Conservation (phyloP, 2,888 invertebrate species). For the Platynereis dumerilii region DNA sequence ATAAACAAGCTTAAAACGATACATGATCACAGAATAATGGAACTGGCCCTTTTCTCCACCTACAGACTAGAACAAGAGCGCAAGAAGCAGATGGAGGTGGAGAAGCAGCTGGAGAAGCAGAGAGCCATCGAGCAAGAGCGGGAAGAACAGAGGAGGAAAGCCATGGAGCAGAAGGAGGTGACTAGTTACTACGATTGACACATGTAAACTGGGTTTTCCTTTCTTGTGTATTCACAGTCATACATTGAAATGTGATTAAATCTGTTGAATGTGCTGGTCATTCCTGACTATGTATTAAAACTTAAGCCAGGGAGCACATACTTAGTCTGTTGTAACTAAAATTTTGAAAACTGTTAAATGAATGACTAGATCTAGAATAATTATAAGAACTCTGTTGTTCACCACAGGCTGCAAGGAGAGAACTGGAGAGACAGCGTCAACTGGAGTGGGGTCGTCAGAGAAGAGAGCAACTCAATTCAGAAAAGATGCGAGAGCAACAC, state of each 20-base stretch:
- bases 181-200: constrained; percentile 8
- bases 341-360: no score
- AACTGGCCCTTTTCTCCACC: no score
- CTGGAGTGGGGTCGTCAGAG: constrained; percentile 95
- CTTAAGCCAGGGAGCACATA: no score
- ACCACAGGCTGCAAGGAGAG: constrained; percentile 69
- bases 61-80: constrained; percentile 72
- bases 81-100: constrained; percentile 86
- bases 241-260: no score
- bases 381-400: no score
- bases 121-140: constrained; percentile 60
- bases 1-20: no score
- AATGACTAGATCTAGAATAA: no score
- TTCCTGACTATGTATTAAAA: no score
- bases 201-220: not conserved
- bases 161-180: constrained; percentile 74
- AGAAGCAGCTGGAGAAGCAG: constrained; percentile 80
- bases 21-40: no score
- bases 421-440: constrained; percentile 93
- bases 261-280: no score
- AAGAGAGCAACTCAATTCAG: constrained; percentile 82
- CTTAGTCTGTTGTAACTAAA: no score
- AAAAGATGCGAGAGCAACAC: constrained; percentile 57
- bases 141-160: constrained; percentile 80
- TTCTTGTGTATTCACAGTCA: no score